Percentiles rank a stretch among this genome's conserved stretches.
Conservation (phyloP, 2,113 vertebrate species). For the Poecilia latipinna region DNA sequence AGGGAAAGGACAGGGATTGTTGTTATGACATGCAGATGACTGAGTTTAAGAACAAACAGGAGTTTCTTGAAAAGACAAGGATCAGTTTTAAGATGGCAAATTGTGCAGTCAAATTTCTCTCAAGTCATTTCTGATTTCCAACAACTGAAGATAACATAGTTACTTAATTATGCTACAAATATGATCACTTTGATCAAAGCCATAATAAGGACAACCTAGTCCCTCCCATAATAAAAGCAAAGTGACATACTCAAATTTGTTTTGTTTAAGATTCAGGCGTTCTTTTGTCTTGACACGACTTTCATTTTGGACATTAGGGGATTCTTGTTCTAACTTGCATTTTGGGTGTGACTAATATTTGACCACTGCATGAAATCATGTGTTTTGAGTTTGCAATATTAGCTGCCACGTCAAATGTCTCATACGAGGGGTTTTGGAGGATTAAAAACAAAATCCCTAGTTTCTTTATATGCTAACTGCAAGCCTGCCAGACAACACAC, state of each 20-base stretch:
- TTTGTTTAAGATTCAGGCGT: background rate
- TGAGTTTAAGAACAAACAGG: no score
- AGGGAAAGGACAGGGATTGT: no score
- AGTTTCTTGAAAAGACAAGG: no score
- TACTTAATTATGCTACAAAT: no score
- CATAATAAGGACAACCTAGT: background rate
- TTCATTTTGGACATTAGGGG: background rate
- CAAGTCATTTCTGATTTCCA: no score
- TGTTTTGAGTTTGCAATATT: background rate
- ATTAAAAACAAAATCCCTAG: conserved; percentile 42
- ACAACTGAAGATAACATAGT: no score
- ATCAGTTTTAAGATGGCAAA: no score
- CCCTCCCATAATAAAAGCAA: no score
- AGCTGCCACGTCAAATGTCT: conserved; percentile 4
- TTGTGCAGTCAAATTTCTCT: no score
- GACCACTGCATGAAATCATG: conserved; percentile 1
- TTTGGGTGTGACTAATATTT: conserved; percentile 7
- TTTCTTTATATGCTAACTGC: conserved; percentile 12
- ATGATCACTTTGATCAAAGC: background rate
- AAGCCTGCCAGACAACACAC: conserved; percentile 25
- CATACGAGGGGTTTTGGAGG: conserved; percentile 16
- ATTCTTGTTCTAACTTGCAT: background rate
- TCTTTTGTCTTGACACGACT: background rate
- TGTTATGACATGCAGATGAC: no score
- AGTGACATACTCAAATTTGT: background rate